Conservation (phyloP, 1,140 invertebrate species). For the Tetragonula clypearis region DNA sequence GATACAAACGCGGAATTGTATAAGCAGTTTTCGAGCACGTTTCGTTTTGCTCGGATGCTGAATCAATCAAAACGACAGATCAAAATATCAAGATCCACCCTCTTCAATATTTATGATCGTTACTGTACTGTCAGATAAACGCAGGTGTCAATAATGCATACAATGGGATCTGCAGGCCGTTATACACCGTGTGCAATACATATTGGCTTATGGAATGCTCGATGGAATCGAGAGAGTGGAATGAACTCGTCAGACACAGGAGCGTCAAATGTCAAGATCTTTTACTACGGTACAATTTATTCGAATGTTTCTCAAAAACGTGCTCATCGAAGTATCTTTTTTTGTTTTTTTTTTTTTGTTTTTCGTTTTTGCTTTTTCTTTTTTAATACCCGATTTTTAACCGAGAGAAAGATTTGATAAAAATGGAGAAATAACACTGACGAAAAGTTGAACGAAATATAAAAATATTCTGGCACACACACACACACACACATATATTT, state of each 20-base stretch:
- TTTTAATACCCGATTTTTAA: no score
- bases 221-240: constrained; percentile 41
- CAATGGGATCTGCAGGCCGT: constrained; percentile 21
- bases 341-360: no score
- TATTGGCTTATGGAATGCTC: constrained; percentile 39
- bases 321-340: neutral
- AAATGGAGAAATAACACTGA: no score
- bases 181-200: constrained; percentile 9
- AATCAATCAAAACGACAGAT: constrained; percentile 29
- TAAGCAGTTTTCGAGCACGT: neutral
- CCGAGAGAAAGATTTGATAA: no score
- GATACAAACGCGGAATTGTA: neutral
- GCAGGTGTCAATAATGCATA: constrained; percentile 38
- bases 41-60: neutral
- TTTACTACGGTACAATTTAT: constrained; percentile 65
- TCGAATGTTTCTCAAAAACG: neutral
- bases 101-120: constrained; percentile 19
- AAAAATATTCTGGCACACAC: no score
- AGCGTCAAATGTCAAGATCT: constrained; percentile 62
- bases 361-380: no score
- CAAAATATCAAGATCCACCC: constrained; percentile 31
- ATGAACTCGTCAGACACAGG: constrained; percentile 48
- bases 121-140: constrained; percentile 31
- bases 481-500: no score
- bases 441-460: no score